These are phyloP conservation scores for Microctenopoma lineatum DNA, from an alignment of 2,797 vertebrate species.

Conservation along the genomic window DNA sequence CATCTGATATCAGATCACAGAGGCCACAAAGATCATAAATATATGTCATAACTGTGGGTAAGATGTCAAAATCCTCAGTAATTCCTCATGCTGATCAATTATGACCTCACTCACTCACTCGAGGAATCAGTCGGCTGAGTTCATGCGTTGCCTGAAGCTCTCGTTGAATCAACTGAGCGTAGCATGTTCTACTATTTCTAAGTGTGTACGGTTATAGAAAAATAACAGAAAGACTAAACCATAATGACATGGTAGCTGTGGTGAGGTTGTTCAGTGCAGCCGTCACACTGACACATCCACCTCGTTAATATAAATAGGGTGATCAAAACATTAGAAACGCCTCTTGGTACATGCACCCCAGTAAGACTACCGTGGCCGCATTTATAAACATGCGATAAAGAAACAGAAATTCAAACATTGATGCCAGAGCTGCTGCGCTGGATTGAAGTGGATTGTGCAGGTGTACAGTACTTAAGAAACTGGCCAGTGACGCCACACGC, in stretches of 20 bases:
- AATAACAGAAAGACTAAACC: no score
- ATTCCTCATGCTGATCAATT: slow-evolving; percentile 97
- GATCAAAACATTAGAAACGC: no score
- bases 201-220: not conserved
- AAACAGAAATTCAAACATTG: no score
- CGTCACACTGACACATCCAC: slow-evolving; percentile 1
- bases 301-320: not conserved
- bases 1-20: not conserved
- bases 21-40: not conserved
- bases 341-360: no score
- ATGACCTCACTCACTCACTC: slow-evolving; percentile 96
- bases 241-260: no score
- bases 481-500: not conserved
- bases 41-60: not conserved
- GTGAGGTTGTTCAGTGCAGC: no score
- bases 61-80: not conserved
- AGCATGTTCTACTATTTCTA: not conserved
- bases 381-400: no score
- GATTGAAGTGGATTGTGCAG: no score
- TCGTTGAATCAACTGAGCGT: no score
- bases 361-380: not conserved
- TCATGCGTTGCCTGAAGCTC: no score
- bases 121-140: slow-evolving; percentile 77
- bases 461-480: no score
- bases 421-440: no score